Base-by-base conservation (phyloP, 2,113 vertebrate genomes). In the Alaudala cheleensis region DNA sequence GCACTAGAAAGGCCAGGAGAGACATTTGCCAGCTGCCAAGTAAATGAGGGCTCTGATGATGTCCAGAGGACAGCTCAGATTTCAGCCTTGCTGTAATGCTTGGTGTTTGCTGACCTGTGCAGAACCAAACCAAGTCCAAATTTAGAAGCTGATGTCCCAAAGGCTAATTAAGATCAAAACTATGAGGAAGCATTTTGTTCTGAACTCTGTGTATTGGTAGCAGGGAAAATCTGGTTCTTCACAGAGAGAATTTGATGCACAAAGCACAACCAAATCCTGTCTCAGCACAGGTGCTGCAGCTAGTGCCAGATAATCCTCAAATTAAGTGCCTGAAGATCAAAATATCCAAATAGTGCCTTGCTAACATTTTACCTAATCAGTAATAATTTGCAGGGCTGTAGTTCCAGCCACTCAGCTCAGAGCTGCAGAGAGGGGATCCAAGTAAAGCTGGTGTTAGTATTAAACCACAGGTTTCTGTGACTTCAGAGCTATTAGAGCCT, bases 121-220 rank as follows among this genome's bases (percentile, higher is more conserved):
- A 34, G 51, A 73, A 73, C 74, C 21, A 42, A 47, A 57, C 62
- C 34, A 29, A 58, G 11, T 14, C 61, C 73, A 8, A 29, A 50
- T 66, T 88, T 92, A 91, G 85, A 74, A 85, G 39, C 21, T 6
- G 21, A 20, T 9, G 57, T 29, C 34, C 29, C 34, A 4, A 7
- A 34, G 61, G 57, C 56, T 14, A 60, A 5, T 11, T 29, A 20
- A 62, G 54, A 72, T 22, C 26, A 44, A 49, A 90, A 51, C 64
- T 23, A 14, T 7, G 72, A 80, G 71, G 31, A 79, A 83, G 58
- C 82, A 53, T 14, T 73, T 45, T n/a, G 29, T 66, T 34, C 87
- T 62, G 23, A 21, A 3, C 39, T 34, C 20, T 8, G 0, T n/a
- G 25, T 22, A 31, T 25, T 11, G 2, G 8, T 1, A 6, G 29